Base-by-base conservation (phyloP, 2,888 invertebrate genomes). In the Bhutanitis thaidina region DNA sequence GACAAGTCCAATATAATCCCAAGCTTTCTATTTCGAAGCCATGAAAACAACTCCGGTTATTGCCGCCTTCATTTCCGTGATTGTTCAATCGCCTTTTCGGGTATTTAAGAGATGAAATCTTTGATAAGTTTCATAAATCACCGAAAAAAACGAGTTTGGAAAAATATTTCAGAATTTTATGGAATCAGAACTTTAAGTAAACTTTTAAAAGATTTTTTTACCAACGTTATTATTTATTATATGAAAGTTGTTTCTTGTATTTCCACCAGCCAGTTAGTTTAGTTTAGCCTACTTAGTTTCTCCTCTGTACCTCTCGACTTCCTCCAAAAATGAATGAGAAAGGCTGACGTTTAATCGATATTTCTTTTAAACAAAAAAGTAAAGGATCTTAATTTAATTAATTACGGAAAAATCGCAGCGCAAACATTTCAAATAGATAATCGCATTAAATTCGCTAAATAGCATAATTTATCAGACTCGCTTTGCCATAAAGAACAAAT, bases 251-350 rank as follows among this genome's bases (percentile, higher is more conserved):
- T 32, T 10, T 50, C 40, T 50, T 34, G 15, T 29, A 30, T 36
- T 35, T 45, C n/a, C 30, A 36, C 4, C 34, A 35, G 14, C n/a
- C 25, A 25, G 36, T 36, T 35, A 13, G n/a, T n/a, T n/a, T 27
- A 8, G 39, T 20, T 14, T 40, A 35, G 45, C 39, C 45, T 27
- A 20, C 40, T 50, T 44, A 40, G 35, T 51, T 29, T 39, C 30
- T 40, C 30, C 13, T 36, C n/a, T n/a, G n/a, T n/a, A n/a, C n/a
- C n/a, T n/a, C n/a, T n/a, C n/a, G n/a, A n/a, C n/a, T n/a, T n/a
- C n/a, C n/a, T n/a, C n/a, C n/a, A n/a, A n/a, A n/a, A n/a, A n/a
- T n/a, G n/a, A n/a, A n/a, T 20, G 2, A 20, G 20, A 3, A 20
- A 20, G 27, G 20, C 14, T 37, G n/a, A 30, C 37, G 36, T 32